phyloP scores from a whole-genome alignment of 2,888 invertebrate genomes.

The Actias luna region DNA sequence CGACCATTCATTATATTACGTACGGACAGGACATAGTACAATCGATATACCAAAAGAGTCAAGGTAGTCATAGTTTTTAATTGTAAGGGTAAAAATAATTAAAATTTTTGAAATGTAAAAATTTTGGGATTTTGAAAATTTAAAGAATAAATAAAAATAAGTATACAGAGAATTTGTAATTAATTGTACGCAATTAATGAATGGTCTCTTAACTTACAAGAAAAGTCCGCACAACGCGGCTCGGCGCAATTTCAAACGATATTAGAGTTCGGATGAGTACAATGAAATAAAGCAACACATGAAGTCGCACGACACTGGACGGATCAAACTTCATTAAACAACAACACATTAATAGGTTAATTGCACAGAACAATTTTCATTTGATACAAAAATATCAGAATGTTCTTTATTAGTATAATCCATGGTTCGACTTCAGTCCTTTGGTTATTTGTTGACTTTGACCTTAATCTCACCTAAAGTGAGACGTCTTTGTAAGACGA shows the following conservation, averaged over 20 bases:
- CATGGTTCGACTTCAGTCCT: neutral
- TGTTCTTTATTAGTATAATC: neutral
- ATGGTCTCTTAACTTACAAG: too few species aligned
- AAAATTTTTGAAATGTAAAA: too few species aligned
- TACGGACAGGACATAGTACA: too few species aligned
- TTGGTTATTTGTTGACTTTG: neutral
- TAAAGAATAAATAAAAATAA: too few species aligned
- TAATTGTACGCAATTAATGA: too few species aligned
- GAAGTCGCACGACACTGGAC: neutral
- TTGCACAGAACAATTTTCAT: neutral
- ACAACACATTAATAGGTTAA: neutral
- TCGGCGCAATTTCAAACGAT: neutral
- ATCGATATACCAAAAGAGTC: too few species aligned
- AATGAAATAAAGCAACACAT: neutral
- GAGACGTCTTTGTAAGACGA: neutral
- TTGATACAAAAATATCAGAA: neutral
- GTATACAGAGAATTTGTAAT: too few species aligned
- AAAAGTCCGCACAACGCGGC: neutral
- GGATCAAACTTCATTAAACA: neutral
- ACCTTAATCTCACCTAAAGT: neutral
- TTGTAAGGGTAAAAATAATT: too few species aligned
- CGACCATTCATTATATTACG: too few species aligned
- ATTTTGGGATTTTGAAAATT: too few species aligned
- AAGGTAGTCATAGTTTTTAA: too few species aligned
- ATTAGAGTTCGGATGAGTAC: neutral